Evolutionary conservation across 53 echinoderm and acorn worm species (phyloP).

Genomic region (Hippasteria phrygiana): DNA sequence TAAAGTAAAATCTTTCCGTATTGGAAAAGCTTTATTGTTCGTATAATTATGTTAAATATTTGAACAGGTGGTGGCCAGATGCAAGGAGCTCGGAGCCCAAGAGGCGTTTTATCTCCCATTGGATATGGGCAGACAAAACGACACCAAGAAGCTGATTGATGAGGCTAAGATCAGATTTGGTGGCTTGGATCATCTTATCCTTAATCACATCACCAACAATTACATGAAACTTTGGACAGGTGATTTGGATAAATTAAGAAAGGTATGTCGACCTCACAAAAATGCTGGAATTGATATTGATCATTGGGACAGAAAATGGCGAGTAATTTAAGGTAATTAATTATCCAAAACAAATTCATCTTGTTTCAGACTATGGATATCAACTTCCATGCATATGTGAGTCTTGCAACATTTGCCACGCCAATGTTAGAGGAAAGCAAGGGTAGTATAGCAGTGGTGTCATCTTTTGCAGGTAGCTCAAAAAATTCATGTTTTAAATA

Average conservation of each 20-base stretch:
- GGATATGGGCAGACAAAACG: constrained; percentile 82
- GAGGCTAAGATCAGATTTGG: constrained; percentile 83
- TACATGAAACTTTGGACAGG: constrained; percentile 79
- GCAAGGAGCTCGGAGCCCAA: constrained; percentile 90
- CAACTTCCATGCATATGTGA: constrained; percentile 88
- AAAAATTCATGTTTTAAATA: not conserved
- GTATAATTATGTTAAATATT: not conserved
- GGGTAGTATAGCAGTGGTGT: constrained; percentile 87
- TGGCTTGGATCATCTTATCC: constrained; percentile 87
- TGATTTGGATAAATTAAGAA: constrained; percentile 55
- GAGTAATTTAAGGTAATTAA: not conserved
- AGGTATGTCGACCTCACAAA: constrained; percentile 6
- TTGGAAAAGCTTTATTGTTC: not conserved
- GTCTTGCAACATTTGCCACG: constrained; percentile 81
- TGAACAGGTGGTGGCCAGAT: constrained; percentile 84
- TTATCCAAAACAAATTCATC: not conserved
- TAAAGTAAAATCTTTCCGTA: too few relatives aligned
- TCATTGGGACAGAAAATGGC: not conserved
- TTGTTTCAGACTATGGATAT: constrained; percentile 74
- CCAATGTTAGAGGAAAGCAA: constrained; percentile 79
- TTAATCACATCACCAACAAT: constrained; percentile 87
- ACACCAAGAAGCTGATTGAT: constrained; percentile 78
- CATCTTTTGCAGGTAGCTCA: constrained; percentile 81
- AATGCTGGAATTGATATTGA: too few relatives aligned
- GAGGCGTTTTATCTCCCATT: constrained; percentile 90